Conservation (phyloP, 2,888 invertebrate genomes). For the Unio pictorum region DNA sequence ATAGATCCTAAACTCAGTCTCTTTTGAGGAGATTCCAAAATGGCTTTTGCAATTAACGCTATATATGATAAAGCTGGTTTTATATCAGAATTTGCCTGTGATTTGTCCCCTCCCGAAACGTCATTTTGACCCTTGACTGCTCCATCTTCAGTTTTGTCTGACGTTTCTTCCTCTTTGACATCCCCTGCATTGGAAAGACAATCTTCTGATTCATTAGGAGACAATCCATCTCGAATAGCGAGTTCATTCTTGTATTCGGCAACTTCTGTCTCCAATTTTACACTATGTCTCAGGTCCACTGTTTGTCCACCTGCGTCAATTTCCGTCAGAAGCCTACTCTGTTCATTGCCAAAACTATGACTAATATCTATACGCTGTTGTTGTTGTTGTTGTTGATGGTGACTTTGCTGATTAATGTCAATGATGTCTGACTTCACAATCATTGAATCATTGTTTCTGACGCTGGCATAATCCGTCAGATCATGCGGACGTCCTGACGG, state of each 20-base stretch:
- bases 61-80: conserved; percentile 69
- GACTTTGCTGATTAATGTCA: conserved; percentile 24
- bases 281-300: conserved; percentile 4
- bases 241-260: conserved; percentile 37
- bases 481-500: conserved; percentile 29
- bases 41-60: conserved; percentile 69
- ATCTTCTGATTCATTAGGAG: conserved; percentile 31
- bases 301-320: conserved; percentile 14
- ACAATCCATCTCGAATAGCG: conserved; percentile 30
- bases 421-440: conserved; percentile 39
- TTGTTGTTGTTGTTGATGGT: background rate
- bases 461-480: conserved; percentile 31
- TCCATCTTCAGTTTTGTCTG: conserved; percentile 23
- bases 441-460: conserved; percentile 31
- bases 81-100: conserved; percentile 50
- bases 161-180: conserved; percentile 27
- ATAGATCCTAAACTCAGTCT: conserved; percentile 68
- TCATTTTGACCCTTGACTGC: conserved; percentile 28
- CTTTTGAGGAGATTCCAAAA: conserved; percentile 62
- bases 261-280: conserved; percentile 25
- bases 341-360: conserved; percentile 33
- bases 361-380: conserved; percentile 11
- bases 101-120: conserved; percentile 34
- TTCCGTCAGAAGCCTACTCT: conserved; percentile 27
- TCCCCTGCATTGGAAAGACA: conserved; percentile 22